These are phyloP conservation scores for Falco rusticolus DNA, from an alignment of 2,797 vertebrate genomes.

Conservation along the genomic window DNA sequence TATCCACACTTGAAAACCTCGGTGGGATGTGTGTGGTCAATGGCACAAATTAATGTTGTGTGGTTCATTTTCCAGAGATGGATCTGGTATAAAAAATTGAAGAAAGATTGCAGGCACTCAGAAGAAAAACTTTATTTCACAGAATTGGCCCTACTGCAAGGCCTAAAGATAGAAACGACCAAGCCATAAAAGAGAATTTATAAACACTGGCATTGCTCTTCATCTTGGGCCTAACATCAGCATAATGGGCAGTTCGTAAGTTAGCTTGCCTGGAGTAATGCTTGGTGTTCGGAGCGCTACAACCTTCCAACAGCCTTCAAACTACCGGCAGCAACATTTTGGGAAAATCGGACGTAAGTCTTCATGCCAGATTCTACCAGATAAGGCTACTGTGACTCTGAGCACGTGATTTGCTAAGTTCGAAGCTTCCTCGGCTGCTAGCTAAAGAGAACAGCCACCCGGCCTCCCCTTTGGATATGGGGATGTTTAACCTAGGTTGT, in stretches of 20 bases:
- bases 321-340: not conserved
- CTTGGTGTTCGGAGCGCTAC: not conserved
- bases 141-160: not conserved
- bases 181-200: not conserved
- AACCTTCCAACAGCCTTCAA: not conserved
- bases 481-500: conserved; percentile 72
- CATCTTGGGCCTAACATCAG: not conserved
- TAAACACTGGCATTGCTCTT: conserved; percentile 17
- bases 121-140: not conserved
- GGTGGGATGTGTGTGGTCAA: not conserved
- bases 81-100: not conserved
- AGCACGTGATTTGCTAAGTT: not conserved
- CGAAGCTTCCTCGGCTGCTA: not conserved
- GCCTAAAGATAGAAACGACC: conserved; percentile 16
- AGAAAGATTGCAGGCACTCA: not conserved
- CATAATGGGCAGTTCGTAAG: not conserved
- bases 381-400: not conserved
- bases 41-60: not conserved
- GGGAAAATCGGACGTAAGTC: not conserved
- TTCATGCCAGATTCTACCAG: not conserved
- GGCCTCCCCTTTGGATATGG: conserved; percentile 21
- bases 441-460: conserved; percentile 1
- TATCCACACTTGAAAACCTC: not conserved
- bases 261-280: not conserved
- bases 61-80: not conserved